Base-by-base conservation (phyloP, 1,140 invertebrate species). In the Drosophila pachea region DNA sequence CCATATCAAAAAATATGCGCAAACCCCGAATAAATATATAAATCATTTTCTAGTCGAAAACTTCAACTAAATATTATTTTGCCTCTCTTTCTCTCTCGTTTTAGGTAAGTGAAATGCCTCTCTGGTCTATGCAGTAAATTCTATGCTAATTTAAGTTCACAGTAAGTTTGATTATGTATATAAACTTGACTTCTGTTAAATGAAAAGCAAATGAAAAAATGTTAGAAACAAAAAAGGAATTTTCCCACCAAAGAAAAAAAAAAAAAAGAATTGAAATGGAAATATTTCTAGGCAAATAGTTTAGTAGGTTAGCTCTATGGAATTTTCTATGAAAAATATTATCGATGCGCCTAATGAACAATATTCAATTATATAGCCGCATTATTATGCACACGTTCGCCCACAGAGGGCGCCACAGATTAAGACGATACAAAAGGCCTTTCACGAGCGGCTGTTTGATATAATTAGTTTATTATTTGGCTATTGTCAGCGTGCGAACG, bases 381-480 rank as follows among this genome's bases (percentile, higher is more conserved):
- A 83, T 68, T 60, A 74, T 84, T 62, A 56, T 73, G 65, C 79
- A 69, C 61, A 69, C 61, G 73, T 47, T 68, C 22, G 8, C 38
- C 45, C 68, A 66, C 42, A 64, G 60, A 79, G 52, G 53, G 42
- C 56, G 69, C 48, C 52, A 68, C 50, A 33, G 11, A 66, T 38
- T 60, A 67, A 55, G 69, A 56, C 45, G 71, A 60, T 29, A 70
- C 40, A 63, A 71, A 70, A 43, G 58, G 58, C 47, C 33, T 68
- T 67, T 68, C 48, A 48, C 52, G 48, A 61, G 40, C 43, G 65
- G 78, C 61, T 73, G 68, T 78, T 78, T 76, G 82, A 83, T 87
- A 78, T 87, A 86, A 86, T 86, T 86, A 87, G 78, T 83, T 87
- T 76, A 83, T 84, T 83, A 76, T 83, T 73, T 75, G 43, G 47